These are phyloP conservation scores for Patagioenas fasciata DNA, from an alignment of 2,113 vertebrate species.

Conservation along the genomic window DNA sequence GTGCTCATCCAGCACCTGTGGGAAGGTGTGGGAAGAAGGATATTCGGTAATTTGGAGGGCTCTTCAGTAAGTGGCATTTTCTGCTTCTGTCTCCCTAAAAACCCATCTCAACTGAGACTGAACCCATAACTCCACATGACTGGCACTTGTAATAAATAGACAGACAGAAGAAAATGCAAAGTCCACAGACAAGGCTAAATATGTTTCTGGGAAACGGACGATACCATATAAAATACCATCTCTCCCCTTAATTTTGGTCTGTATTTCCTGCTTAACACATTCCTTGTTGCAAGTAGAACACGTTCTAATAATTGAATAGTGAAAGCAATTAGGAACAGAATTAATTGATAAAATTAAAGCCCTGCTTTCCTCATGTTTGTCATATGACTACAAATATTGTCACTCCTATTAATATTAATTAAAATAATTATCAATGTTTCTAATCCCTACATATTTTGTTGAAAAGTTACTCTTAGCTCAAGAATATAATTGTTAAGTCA, in stretches of 20 bases:
- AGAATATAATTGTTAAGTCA: slow-evolving; percentile 59
- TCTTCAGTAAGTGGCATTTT: not conserved
- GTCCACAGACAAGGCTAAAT: not conserved
- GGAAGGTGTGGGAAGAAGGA: not conserved
- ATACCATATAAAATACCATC: not conserved
- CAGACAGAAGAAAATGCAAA: not conserved
- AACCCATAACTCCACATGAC: not conserved
- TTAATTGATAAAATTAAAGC: slow-evolving; percentile 66
- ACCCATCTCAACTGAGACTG: not conserved
- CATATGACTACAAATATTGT: slow-evolving; percentile 71
- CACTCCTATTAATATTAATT: slow-evolving; percentile 64
- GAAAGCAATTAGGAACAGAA: slow-evolving; percentile 60
- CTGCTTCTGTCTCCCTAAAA: not conserved
- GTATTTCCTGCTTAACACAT: not conserved
- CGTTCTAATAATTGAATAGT: slow-evolving; percentile 32
- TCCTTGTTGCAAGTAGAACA: slow-evolving; percentile 14
- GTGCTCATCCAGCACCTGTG: not conserved
- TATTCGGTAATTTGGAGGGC: not conserved
- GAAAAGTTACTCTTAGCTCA: slow-evolving; percentile 42
- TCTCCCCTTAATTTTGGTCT: not conserved
- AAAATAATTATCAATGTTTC: slow-evolving; percentile 65
- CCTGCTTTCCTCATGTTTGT: slow-evolving; percentile 59
- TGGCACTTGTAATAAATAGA: not conserved
- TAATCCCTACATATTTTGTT: slow-evolving; percentile 60
- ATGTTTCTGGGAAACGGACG: not conserved